These are phyloP conservation scores for Melinaea marsaeus DNA, from an alignment of 2,888 invertebrate genomes.

Conservation along the genomic window DNA sequence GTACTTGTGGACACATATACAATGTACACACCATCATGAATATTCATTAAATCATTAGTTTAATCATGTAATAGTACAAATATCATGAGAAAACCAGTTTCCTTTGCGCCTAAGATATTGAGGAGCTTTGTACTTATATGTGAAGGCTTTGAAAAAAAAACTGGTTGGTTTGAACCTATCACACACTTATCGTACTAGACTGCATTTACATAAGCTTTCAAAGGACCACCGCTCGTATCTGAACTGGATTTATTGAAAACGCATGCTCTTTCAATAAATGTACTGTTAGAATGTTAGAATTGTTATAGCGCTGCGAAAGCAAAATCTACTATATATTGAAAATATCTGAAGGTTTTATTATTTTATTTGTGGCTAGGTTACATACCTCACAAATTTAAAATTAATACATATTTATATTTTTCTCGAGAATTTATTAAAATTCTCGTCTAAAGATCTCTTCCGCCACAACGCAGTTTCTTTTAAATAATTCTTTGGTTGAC, in stretches of 20 bases:
- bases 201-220: slow-evolving; percentile 32
- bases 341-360: too few relatives aligned
- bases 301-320: slow-evolving; percentile 16
- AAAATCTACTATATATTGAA: slow-evolving; percentile 1
- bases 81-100: neutral
- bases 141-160: neutral
- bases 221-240: too few relatives aligned
- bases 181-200: too few relatives aligned
- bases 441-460: slow-evolving; percentile 16
- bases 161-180: too few relatives aligned
- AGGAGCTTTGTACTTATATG: neutral
- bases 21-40: too few relatives aligned
- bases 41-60: too few relatives aligned
- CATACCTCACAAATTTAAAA: too few relatives aligned
- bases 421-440: slow-evolving; percentile 15
- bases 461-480: slow-evolving; percentile 13
- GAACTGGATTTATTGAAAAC: slow-evolving; percentile 27
- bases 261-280: slow-evolving; percentile 20
- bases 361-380: too few relatives aligned
- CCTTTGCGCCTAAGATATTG: neutral
- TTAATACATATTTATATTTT: slow-evolving; percentile 7
- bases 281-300: slow-evolving; percentile 17
- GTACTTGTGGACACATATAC: too few relatives aligned
- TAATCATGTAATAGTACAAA: too few relatives aligned
- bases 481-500: slow-evolving; percentile 9